A percentile compares a stretch with the other conserved stretches of the same genome.
phyloP scores from a whole-genome alignment of 2,888 invertebrate species.

The Lypha dubia region DNA sequence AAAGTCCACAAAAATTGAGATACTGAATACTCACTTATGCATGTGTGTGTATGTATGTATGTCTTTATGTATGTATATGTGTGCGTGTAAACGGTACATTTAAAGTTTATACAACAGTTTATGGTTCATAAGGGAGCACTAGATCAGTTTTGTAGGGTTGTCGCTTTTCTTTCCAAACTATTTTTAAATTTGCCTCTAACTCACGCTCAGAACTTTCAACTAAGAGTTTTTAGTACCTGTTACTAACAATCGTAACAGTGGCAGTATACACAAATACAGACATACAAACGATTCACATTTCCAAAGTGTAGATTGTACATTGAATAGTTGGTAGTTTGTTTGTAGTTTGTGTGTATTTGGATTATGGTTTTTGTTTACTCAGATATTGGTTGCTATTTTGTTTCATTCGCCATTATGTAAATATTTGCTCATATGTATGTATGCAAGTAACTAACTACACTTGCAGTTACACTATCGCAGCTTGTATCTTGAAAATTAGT shows the following conservation, averaged over 20 bases:
- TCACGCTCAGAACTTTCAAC: neutral
- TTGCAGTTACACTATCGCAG: slow-evolving; percentile 33
- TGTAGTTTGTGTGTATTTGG: slow-evolving; percentile 40
- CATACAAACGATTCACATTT: no score
- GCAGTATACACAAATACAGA: neutral
- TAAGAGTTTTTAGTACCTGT: slow-evolving; percentile 15
- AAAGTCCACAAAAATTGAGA: neutral
- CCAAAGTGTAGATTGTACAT: slow-evolving; percentile 40
- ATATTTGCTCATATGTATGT: slow-evolving; percentile 17
- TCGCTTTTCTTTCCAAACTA: slow-evolving; percentile 9
- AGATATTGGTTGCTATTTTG: slow-evolving; percentile 48
- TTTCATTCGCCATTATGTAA: slow-evolving; percentile 16
- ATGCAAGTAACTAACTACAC: slow-evolving; percentile 13
- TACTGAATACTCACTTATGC: neutral
- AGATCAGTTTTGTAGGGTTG: slow-evolving; percentile 61
- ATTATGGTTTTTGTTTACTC: slow-evolving; percentile 50
- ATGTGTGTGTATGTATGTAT: neutral
- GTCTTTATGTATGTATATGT: neutral
- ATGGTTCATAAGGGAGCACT: slow-evolving; percentile 69
- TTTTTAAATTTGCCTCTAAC: slow-evolving; percentile 3
- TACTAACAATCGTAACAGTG: slow-evolving; percentile 21
- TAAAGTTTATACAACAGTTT: slow-evolving; percentile 58
- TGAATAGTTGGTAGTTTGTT: slow-evolving; percentile 15
- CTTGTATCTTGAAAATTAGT: slow-evolving; percentile 11
- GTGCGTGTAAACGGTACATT: slow-evolving; percentile 28